Evolutionary conservation across 2,888 invertebrate genomes (phyloP).

Genomic region (Drosophila helvetica): DNA sequence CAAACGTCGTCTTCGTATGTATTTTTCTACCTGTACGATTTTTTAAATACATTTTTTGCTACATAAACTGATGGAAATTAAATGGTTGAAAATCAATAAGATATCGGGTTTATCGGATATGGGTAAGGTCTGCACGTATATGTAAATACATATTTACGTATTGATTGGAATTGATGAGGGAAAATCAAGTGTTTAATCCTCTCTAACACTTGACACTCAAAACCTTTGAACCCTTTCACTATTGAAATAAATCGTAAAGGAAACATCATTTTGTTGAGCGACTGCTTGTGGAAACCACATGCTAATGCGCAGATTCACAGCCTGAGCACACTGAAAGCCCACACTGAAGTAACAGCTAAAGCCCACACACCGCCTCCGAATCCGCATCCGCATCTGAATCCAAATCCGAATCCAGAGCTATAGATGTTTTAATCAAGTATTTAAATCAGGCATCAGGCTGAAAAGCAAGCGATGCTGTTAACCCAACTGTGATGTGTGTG

Average conservation of each 20-base stretch:
- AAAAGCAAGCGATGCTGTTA: neutral
- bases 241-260: constrained; percentile 5
- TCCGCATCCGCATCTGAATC: too few relatives aligned
- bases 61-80: constrained; percentile 20
- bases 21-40: too few relatives aligned
- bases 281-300: constrained; percentile 33
- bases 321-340: constrained; percentile 9
- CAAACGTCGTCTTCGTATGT: constrained; percentile 12
- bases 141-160: too few relatives aligned
- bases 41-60: constrained; percentile 14
- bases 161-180: constrained; percentile 40
- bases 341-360: neutral
- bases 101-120: constrained; percentile 11
- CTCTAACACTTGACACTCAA: too few relatives aligned
- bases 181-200: constrained; percentile 5
- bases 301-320: constrained; percentile 23
- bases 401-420: neutral
- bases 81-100: constrained; percentile 14
- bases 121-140: neutral
- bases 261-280: constrained; percentile 12
- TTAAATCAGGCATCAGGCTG: constrained; percentile 10
- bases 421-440: constrained; percentile 31
- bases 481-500: neutral
- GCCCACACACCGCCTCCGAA: constrained; percentile 11
- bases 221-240: constrained; percentile 9